These are phyloP conservation scores for Phyllotreta cruciferae DNA, from an alignment of 2,888 invertebrate species.

Conservation along the genomic window DNA sequence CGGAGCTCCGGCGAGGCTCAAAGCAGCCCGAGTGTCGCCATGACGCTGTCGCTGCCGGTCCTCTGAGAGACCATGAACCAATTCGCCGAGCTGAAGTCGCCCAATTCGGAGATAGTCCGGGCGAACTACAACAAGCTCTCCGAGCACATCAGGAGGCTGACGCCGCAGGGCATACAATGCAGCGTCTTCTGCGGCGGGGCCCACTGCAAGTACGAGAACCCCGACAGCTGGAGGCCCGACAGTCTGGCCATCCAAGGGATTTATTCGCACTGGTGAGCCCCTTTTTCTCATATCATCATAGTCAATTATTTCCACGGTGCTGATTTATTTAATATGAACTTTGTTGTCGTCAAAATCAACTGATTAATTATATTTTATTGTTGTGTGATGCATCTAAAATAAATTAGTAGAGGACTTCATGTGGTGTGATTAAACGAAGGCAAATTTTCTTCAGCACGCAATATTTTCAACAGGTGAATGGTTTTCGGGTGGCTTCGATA, in stretches of 20 bases:
- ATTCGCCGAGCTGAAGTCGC: slow-evolving; percentile 46
- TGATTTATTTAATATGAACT: too few species aligned
- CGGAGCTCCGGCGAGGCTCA: slow-evolving; percentile 7
- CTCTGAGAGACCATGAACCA: slow-evolving; percentile 43
- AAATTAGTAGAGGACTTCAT: too few species aligned
- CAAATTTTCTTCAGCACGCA: slow-evolving; percentile 15
- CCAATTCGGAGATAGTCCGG: slow-evolving; percentile 51
- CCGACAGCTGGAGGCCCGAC: slow-evolving; percentile 66
- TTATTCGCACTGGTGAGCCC: slow-evolving; percentile 80
- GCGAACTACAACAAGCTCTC: slow-evolving; percentile 63
- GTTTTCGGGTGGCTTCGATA: neutral
- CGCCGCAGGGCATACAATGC: slow-evolving; percentile 78
- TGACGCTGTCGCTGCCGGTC: slow-evolving; percentile 10
- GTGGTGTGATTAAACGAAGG: neutral
- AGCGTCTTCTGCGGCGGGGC: slow-evolving; percentile 85
- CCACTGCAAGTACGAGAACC: slow-evolving; percentile 81
- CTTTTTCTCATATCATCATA: too few species aligned
- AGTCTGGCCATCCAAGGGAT: slow-evolving; percentile 79
- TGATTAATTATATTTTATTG: too few species aligned
- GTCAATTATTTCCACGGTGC: too few species aligned
- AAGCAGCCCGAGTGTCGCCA: slow-evolving; percentile 25
- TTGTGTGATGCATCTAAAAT: too few species aligned
- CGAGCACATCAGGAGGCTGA: slow-evolving; percentile 67
- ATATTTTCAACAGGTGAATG: slow-evolving; percentile 16
- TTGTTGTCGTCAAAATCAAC: too few species aligned